Evolutionary conservation across 2,113 vertebrate species (phyloP).

Genomic region (Larimichthys crocea): DNA sequence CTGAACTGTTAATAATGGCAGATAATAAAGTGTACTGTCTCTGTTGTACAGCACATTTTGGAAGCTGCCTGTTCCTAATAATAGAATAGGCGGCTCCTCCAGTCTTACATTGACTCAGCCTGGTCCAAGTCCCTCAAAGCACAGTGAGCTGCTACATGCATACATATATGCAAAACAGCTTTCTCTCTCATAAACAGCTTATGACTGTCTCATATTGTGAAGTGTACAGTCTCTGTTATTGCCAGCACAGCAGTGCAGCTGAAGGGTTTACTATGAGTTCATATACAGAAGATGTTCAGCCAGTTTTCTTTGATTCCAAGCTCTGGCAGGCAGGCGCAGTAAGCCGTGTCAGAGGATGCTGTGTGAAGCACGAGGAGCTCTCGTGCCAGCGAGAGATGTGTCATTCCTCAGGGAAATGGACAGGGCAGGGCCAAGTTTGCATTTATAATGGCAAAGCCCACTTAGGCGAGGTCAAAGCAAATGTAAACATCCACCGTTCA

Average conservation of each 20-base stretch:
- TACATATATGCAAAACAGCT: too few relatives aligned
- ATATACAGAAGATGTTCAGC: too few relatives aligned
- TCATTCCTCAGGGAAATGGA: slow-evolving; percentile 17
- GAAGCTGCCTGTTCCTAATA: not conserved
- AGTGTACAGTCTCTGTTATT: not conserved
- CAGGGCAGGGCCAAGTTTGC: slow-evolving; percentile 9
- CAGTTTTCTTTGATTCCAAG: not conserved
- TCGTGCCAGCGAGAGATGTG: slow-evolving; percentile 49
- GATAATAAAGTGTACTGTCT: not conserved
- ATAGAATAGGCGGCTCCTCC: too few relatives aligned
- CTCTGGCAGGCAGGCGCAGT: not conserved
- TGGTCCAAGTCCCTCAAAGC: not conserved
- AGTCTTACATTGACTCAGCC: not conserved
- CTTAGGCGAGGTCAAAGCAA: slow-evolving; percentile 30
- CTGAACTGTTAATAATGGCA: too few relatives aligned
- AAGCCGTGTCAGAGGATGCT: not conserved
- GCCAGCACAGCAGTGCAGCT: too few relatives aligned
- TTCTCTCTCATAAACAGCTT: too few relatives aligned
- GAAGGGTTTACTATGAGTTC: too few relatives aligned
- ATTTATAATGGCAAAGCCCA: slow-evolving; percentile 11
- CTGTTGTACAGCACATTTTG: not conserved
- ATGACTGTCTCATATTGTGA: not conserved
- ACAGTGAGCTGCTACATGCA: not conserved
- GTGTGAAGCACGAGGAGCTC: not conserved
- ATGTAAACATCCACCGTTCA: slow-evolving; percentile 44